A percentile compares a stretch with the other conserved stretches of the same genome.
Conservation (phyloP, 2,888 invertebrate genomes). For the Fragum sueziense region DNA sequence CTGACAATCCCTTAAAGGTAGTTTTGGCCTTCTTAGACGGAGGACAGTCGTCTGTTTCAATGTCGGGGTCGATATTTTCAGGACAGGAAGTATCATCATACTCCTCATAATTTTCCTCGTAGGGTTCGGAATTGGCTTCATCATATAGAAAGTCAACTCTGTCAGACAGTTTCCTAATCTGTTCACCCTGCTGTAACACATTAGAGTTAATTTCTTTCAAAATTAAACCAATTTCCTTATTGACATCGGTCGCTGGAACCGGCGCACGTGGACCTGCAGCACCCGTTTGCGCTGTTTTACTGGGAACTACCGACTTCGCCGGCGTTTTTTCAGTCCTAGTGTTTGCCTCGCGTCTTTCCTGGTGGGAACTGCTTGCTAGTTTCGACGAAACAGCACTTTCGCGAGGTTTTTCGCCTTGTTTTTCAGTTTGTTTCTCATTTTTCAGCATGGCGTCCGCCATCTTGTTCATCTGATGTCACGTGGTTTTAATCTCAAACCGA, state of each 20-base stretch:
- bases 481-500: not conserved
- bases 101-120: not conserved
- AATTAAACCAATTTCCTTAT: not conserved
- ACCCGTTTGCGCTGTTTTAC: not conserved
- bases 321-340: not conserved
- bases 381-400: not conserved
- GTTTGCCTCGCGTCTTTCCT: not conserved
- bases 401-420: not conserved
- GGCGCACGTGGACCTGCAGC: not conserved
- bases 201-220: slow-evolving; percentile 1
- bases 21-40: not conserved
- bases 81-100: not conserved
- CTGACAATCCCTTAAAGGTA: slow-evolving; percentile 9
- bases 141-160: slow-evolving; percentile 15
- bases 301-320: not conserved
- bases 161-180: not conserved
- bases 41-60: not conserved
- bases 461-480: not conserved
- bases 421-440: not conserved
- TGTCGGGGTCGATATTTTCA: not conserved
- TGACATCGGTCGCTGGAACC: not conserved
- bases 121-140: not conserved
- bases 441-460: not conserved
- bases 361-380: not conserved
- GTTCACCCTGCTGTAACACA: not conserved